These are phyloP conservation scores for Petrocephalus sullivani DNA, from an alignment of 2,797 vertebrate species.

Conservation along the genomic window DNA sequence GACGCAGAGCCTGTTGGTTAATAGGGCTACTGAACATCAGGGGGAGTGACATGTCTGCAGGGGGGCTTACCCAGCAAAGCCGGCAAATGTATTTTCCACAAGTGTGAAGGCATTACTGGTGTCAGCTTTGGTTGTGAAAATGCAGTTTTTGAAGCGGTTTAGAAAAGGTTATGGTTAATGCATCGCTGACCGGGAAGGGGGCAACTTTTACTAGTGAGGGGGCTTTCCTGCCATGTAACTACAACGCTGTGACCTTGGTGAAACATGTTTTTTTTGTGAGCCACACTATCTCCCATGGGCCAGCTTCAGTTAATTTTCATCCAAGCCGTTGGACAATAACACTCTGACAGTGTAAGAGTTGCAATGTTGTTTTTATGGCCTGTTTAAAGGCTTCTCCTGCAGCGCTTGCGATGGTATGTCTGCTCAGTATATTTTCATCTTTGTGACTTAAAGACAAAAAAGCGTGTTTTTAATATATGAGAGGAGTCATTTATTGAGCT, in stretches of 20 bases:
- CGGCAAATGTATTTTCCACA: background rate
- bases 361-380: constrained; percentile 68
- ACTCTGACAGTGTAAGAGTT: constrained; percentile 46
- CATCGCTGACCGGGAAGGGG: background rate
- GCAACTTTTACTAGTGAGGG: background rate
- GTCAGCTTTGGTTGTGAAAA: background rate
- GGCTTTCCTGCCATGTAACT: background rate
- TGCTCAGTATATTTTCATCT: constrained; percentile 47
- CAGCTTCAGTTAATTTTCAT: constrained; percentile 14
- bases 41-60: background rate
- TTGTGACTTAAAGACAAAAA: constrained; percentile 40
- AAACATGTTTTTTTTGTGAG: background rate
- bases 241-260: background rate
- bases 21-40: background rate
- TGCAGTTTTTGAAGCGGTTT: background rate
- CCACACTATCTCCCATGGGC: background rate
- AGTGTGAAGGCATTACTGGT: background rate
- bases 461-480: constrained; percentile 75
- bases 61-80: background rate
- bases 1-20: background rate
- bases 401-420: constrained; percentile 61
- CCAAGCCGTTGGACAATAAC: constrained; percentile 29
- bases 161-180: background rate
- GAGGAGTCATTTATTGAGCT: constrained; percentile 55
- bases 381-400: constrained; percentile 66